Percentiles rank a stretch among this genome's conserved stretches.
Conservation (phyloP, 1,140 invertebrate genomes). For the Aphelenchoides fujianensis region DNA sequence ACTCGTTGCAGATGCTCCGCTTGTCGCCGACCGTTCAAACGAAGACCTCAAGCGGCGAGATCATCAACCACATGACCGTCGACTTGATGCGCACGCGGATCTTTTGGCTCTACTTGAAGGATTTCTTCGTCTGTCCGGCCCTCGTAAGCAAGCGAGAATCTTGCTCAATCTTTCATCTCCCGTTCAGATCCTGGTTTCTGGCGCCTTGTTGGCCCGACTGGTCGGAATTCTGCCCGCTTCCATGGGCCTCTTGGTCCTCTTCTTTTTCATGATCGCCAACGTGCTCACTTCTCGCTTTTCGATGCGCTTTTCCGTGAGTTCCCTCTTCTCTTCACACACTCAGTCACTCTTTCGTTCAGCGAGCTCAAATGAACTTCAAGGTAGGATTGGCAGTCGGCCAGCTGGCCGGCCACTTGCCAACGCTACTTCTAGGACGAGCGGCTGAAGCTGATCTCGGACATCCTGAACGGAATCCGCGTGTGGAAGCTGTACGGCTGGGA, state of each 20-base stretch:
- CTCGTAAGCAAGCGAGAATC: neutral
- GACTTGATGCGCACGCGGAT: neutral
- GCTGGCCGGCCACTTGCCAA: no score
- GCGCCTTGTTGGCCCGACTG: neutral
- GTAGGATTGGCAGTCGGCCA: no score
- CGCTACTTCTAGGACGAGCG: no score
- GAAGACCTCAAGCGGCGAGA: neutral
- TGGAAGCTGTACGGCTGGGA: conserved; percentile 93
- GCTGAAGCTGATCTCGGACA: conserved; percentile 66
- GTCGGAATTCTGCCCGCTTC: neutral
- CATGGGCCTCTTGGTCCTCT: neutral
- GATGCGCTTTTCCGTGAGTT: conserved; percentile 9
- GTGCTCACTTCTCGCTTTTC: neutral
- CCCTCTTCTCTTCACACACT: no score
- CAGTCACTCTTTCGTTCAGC: conserved; percentile 6
- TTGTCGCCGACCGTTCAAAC: neutral
- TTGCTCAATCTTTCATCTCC: neutral
- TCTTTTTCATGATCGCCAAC: neutral
- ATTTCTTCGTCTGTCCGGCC: neutral
- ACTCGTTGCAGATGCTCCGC: conserved; percentile 2
- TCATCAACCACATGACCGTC: conserved; percentile 1
- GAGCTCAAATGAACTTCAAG: conserved; percentile 63
- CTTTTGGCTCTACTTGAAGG: neutral
- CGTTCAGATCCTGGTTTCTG: neutral
- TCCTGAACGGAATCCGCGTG: conserved; percentile 68